A percentile compares a stretch with the other conserved stretches of the same genome.
phyloP scores from a whole-genome alignment of 2,113 vertebrate genomes.

The Pontoporia blainvillei region DNA sequence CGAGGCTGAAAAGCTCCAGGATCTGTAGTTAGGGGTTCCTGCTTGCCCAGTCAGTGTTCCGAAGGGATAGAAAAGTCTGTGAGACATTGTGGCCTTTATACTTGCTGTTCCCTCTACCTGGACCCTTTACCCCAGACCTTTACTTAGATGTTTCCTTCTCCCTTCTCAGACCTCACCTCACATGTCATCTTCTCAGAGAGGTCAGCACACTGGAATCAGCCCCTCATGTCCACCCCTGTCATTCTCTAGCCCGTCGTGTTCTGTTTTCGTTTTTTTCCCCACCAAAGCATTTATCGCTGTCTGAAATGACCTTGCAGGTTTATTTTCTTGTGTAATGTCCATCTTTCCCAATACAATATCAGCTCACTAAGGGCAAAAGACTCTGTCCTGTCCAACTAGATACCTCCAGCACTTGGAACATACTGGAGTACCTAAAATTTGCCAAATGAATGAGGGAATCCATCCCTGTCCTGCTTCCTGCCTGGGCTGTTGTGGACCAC shows the following conservation, averaged over 20 bases:
- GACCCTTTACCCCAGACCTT: background rate
- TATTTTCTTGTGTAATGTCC: background rate
- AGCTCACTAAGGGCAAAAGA: background rate
- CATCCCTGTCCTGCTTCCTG: background rate
- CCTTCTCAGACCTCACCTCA: background rate
- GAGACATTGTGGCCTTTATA: background rate
- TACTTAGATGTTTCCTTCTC: background rate
- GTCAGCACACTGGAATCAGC: background rate
- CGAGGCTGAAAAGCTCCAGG: background rate
- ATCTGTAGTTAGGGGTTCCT: background rate
- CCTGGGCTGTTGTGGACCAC: background rate
- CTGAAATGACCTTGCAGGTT: background rate
- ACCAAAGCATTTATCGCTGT: background rate
- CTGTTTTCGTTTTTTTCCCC: background rate
- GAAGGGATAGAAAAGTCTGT: background rate
- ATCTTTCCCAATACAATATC: background rate
- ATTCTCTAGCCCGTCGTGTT: background rate
- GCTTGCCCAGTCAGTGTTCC: background rate
- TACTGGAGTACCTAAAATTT: background rate
- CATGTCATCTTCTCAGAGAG: background rate
- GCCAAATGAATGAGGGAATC: background rate
- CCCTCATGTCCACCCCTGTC: too few species aligned
- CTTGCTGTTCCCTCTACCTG: background rate
- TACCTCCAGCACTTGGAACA: background rate
- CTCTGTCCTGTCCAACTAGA: background rate